A percentile compares a stretch with the other conserved stretches of the same genome.
Evolutionary conservation across 2,113 vertebrate genomes (phyloP).

Genomic region (Sturnira hondurensis): DNA sequence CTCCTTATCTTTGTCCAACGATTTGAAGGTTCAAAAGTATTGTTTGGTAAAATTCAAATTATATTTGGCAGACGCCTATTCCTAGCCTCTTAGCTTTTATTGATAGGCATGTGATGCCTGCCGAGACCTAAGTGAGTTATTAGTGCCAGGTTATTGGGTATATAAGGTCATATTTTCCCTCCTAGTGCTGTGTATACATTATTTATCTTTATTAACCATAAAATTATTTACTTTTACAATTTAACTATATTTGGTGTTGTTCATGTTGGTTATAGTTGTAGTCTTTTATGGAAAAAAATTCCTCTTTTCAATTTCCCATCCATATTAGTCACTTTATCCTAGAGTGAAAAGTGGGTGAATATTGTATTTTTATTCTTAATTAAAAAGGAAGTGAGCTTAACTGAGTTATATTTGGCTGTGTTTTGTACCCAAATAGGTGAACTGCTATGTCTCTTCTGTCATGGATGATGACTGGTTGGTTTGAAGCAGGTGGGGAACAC

Average conservation of each 20-base stretch:
- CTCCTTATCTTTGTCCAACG: not conserved
- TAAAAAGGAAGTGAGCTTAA: not conserved
- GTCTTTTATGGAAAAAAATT: not conserved
- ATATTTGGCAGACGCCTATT: not conserved
- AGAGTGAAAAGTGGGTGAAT: not conserved
- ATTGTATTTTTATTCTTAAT: constrained; percentile 19
- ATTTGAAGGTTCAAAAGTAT: not conserved
- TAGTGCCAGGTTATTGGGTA: not conserved
- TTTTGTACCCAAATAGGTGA: not conserved
- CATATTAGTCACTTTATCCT: not conserved
- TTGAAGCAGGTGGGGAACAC: not conserved
- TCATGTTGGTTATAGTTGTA: not conserved
- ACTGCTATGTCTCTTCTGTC: not conserved
- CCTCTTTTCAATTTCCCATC: not conserved
- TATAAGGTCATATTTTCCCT: not conserved
- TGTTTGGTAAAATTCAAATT: not conserved
- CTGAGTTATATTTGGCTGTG: not conserved
- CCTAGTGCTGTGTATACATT: not conserved
- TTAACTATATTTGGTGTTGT: not conserved
- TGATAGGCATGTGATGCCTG: not conserved
- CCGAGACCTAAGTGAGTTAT: not conserved
- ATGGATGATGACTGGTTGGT: not conserved
- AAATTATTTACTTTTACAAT: not conserved
- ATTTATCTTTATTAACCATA: not conserved
- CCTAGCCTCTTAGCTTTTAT: not conserved